Evolutionary conservation across 2,888 invertebrate genomes (phyloP).

Genomic region (Invenusta paracnida): DNA sequence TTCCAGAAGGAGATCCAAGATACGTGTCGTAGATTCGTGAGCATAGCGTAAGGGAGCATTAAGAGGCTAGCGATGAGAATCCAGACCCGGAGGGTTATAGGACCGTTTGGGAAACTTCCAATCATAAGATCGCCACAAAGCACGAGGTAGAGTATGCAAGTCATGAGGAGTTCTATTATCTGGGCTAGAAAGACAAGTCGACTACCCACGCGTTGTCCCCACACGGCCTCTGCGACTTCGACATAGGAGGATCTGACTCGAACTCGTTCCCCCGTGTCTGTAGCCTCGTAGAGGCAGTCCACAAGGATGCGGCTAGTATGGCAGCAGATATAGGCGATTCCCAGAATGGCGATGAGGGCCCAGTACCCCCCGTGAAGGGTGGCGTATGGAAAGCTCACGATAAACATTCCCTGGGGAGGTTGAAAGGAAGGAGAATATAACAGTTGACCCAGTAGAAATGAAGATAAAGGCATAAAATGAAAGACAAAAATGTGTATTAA

Average conservation of each 20-base stretch:
- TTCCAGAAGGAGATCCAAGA: slow-evolving; percentile 95
- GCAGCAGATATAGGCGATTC: slow-evolving; percentile 95
- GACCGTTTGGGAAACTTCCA: slow-evolving; percentile 67
- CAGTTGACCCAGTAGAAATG: too few species aligned
- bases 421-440: too few species aligned
- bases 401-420: slow-evolving; percentile 99
- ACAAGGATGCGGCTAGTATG: slow-evolving; percentile 95
- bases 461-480: too few species aligned
- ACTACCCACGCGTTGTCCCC: slow-evolving; percentile 82
- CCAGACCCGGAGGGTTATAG: slow-evolving; percentile 88
- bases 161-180: slow-evolving; percentile 92
- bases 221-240: slow-evolving; percentile 85
- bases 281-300: slow-evolving; percentile 84
- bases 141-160: slow-evolving; percentile 94
- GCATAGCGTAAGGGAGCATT: slow-evolving; percentile 83
- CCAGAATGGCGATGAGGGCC: slow-evolving; percentile 92
- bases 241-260: slow-evolving; percentile 90
- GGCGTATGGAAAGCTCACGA: slow-evolving; percentile 93
- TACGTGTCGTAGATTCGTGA: slow-evolving; percentile 82
- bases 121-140: slow-evolving; percentile 93
- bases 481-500: too few species aligned
- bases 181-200: slow-evolving; percentile 80
- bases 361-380: slow-evolving; percentile 98
- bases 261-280: slow-evolving; percentile 60
- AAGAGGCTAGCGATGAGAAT: slow-evolving; percentile 92